These are phyloP conservation scores for Tupaia chinensis DNA, from an alignment of 2,113 vertebrate genomes.

Conservation along the genomic window DNA sequence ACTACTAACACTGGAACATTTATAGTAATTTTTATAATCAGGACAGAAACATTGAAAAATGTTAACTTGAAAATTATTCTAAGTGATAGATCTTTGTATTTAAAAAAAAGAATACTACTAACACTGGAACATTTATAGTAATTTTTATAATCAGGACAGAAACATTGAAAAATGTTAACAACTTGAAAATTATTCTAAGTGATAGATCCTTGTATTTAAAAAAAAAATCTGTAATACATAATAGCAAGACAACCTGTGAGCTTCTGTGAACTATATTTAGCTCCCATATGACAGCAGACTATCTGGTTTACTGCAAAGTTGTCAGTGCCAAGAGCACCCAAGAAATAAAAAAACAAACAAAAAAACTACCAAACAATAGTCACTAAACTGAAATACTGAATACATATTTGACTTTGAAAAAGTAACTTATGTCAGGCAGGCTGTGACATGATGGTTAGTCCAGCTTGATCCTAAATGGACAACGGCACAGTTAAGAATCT, in stretches of 20 bases:
- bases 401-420: conserved; percentile 32
- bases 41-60: too few relatives aligned
- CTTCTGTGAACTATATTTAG: not conserved
- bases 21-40: too few relatives aligned
- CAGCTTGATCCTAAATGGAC: too few relatives aligned
- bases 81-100: not conserved
- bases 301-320: not conserved
- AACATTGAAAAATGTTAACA: not conserved
- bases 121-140: too few relatives aligned
- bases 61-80: conserved; percentile 3
- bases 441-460: too few relatives aligned
- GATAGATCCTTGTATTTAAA: not conserved
- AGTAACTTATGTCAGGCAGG: too few relatives aligned
- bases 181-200: conserved; percentile 7
- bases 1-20: not conserved
- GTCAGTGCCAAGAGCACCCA: not conserved
- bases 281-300: not conserved
- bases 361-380: not conserved
- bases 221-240: not conserved
- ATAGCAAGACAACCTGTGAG: not conserved
- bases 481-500: too few relatives aligned
- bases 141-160: too few relatives aligned
- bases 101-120: not conserved
- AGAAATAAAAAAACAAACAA: not conserved
- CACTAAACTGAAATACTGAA: not conserved